A percentile compares a stretch with the other conserved stretches of the same genome.
These are phyloP conservation scores for Cydia fagiglandana DNA, from an alignment of 1,140 invertebrate species.

Conservation along the genomic window DNA sequence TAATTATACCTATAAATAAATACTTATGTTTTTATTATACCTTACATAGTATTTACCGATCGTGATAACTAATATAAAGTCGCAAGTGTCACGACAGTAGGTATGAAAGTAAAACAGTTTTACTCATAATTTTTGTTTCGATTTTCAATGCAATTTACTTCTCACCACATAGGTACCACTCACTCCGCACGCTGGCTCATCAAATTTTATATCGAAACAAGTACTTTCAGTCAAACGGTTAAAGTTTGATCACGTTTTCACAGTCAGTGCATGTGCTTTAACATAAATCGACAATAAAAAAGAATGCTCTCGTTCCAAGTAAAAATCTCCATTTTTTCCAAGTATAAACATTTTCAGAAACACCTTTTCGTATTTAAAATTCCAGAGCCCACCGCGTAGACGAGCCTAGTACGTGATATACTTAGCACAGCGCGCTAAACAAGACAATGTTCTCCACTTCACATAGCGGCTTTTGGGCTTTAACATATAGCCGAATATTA, in stretches of 20 bases:
- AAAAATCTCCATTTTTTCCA: constrained; percentile 61
- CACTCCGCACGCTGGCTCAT: constrained; percentile 1
- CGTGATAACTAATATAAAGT: no score
- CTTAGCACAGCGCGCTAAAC: constrained; percentile 65
- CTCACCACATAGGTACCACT: background rate
- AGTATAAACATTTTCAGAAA: constrained; percentile 68
- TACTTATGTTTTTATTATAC: no score
- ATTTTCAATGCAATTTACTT: background rate
- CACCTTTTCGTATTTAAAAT: constrained; percentile 73
- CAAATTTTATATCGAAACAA: constrained; percentile 24
- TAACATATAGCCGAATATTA: background rate
- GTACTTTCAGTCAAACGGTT: constrained; percentile 14
- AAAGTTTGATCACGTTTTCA: constrained; percentile 53
- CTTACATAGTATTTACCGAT: no score
- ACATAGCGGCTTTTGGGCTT: background rate
- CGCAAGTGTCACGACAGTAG: no score
- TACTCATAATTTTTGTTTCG: background rate
- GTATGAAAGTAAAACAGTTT: background rate
- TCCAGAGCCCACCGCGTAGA: constrained; percentile 50
- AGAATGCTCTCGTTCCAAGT: constrained; percentile 53
- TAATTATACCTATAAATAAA: no score
- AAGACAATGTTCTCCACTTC: constrained; percentile 33
- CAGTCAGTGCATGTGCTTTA: constrained; percentile 33
- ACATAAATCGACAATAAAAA: constrained; percentile 69
- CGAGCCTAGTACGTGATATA: constrained; percentile 69